A percentile compares a stretch with the other conserved stretches of the same genome.
Evolutionary conservation across 2,888 invertebrate genomes (phyloP).

Genomic region (Caenorhabditis sp.): DNA sequence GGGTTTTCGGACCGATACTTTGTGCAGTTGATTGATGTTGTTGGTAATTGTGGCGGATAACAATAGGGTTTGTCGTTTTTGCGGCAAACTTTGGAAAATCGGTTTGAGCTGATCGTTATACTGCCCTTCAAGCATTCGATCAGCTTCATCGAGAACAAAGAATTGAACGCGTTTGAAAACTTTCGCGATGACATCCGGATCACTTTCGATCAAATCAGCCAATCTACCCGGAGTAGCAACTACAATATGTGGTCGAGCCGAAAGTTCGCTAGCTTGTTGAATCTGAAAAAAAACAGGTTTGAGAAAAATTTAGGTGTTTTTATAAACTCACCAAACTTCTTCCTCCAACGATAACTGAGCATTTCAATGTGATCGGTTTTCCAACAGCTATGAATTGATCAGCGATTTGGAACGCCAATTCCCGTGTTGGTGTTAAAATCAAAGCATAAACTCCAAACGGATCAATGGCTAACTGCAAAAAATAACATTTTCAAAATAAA

Average conservation of each 20-base stretch:
- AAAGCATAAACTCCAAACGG: conserved; percentile 95
- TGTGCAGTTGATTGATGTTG: conserved; percentile 79
- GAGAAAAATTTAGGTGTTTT: conserved; percentile 72
- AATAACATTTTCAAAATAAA: neutral
- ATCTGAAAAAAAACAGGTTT: conserved; percentile 73
- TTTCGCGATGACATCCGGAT: conserved; percentile 69
- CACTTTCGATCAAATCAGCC: conserved; percentile 87
- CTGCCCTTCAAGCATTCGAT: conserved; percentile 79
- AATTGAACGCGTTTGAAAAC: conserved; percentile 82
- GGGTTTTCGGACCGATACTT: conserved; percentile 72
- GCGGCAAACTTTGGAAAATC: conserved; percentile 77
- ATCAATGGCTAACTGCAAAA: conserved; percentile 80
- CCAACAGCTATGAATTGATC: conserved; percentile 94
- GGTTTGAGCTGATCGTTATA: conserved; percentile 76
- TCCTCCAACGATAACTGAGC: conserved; percentile 85
- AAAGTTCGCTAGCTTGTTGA: conserved; percentile 83
- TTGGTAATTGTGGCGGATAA: conserved; percentile 88
- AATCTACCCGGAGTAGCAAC: conserved; percentile 94
- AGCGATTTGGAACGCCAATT: conserved; percentile 73
- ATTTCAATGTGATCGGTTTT: conserved; percentile 83
- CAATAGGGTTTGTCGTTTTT: conserved; percentile 74
- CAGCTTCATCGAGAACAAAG: conserved; percentile 95
- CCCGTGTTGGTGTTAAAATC: conserved; percentile 86
- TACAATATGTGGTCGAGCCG: conserved; percentile 88
- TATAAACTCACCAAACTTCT: conserved; percentile 41